These are phyloP conservation scores for Dione vanillae DNA, from an alignment of 2,888 invertebrate genomes.

Conservation along the genomic window DNA sequence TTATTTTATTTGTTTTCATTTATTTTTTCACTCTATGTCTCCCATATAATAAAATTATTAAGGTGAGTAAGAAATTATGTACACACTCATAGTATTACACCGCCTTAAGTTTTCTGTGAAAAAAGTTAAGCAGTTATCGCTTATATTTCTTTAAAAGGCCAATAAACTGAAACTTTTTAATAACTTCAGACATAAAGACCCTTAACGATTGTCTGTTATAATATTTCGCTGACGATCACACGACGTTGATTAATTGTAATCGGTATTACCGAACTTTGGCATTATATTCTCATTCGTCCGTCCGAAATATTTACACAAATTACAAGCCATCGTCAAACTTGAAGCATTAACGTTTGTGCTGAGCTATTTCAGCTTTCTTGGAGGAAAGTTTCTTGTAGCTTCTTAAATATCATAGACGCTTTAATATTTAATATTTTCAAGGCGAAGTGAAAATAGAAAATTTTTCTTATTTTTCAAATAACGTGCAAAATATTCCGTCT, in stretches of 20 bases:
- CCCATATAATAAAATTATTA: no score
- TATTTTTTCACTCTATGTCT: neutral
- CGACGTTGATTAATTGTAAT: conserved; percentile 47
- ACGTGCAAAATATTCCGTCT: neutral
- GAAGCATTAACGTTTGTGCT: conserved; percentile 26
- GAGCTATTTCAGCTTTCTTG: neutral
- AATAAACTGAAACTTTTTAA: conserved; percentile 2
- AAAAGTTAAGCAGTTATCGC: neutral
- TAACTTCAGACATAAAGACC: conserved; percentile 8
- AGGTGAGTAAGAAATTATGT: no score
- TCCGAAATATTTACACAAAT: conserved; percentile 33
- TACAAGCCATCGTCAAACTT: conserved; percentile 30
- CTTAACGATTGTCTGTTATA: conserved; percentile 25
- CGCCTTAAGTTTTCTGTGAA: no score
- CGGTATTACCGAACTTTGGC: conserved; percentile 41
- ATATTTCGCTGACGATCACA: conserved; percentile 40
- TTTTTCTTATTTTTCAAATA: conserved; percentile 9
- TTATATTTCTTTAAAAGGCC: neutral
- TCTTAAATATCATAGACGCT: conserved; percentile 31
- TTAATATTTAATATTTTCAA: conserved; percentile 37
- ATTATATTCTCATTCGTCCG: conserved; percentile 9
- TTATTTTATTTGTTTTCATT: neutral
- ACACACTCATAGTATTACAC: no score
- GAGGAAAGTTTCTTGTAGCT: conserved; percentile 26
- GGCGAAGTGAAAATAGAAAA: conserved; percentile 33